Base-by-base conservation (phyloP, 2,888 invertebrate genomes). In the Plagodis pulveraria region DNA sequence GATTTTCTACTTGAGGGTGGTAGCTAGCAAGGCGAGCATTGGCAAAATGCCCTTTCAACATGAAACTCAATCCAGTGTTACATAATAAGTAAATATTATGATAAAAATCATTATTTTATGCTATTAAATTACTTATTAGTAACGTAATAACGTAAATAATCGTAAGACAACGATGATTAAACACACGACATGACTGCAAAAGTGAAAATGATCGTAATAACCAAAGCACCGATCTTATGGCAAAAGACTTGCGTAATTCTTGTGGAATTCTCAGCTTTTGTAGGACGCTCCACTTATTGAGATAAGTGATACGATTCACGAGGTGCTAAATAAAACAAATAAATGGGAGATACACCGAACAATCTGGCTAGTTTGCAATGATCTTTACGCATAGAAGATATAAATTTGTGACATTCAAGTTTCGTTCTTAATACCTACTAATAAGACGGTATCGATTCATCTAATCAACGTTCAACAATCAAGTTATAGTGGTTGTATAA, bases 271-370 rank as follows among this genome's bases (percentile, higher is more conserved):
- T 49, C 50, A 52, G 51, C 22, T 50, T 63, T 61, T 49, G 62
- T 70, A 53, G 63, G 63, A 67, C 62, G 69, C 61, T 67, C 64
- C 42, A 67, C 53, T 71, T 70, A 65, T 41, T 33, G 47, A 63
- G 32, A 34, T 54, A 62, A 56, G 54, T 55, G 54, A 63, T 57
- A 50, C 57, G 43, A 55, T 56, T 48, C 60, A 60, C 50, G 12
- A 58, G 51, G 50, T 47, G 48, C 46, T 50, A 62, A 60, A 52
- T 61, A 59, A 58, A 53, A 58, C 41, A 52, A 62, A 61, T 42
- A 51, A 58, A 53, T 45, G 36, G 40, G 47, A 45, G 50, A 42
- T 35, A 45, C 42, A 38, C 33, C 10, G 58, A 63, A 50, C 50
- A 49, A 32, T 32, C n/a, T 58, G 42, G 46, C 49, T 22, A 8